A percentile compares a stretch with the other conserved stretches of the same genome.
phyloP scores from a whole-genome alignment of 2,797 vertebrate species.

The Sebastes kiyomatsui region DNA sequence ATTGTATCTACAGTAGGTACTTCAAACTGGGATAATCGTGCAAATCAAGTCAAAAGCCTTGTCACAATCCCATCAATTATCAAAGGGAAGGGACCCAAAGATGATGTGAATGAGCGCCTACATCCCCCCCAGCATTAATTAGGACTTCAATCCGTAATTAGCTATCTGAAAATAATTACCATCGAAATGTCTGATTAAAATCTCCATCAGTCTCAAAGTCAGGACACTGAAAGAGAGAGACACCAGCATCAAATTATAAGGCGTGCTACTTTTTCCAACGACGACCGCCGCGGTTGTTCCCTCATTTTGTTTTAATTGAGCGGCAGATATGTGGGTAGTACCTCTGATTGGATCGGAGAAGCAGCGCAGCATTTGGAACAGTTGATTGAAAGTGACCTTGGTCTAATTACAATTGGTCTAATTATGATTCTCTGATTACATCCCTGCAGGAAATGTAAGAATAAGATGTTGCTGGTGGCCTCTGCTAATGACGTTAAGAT shows the following conservation, averaged over 20 bases:
- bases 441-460: constrained; percentile 66
- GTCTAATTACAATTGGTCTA: constrained; percentile 77
- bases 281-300: constrained; percentile 49
- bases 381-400: constrained; percentile 81
- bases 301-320: constrained; percentile 67
- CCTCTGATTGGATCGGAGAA: constrained; percentile 70
- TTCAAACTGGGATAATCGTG: constrained; percentile 41
- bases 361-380: constrained; percentile 33
- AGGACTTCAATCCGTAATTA: constrained; percentile 69
- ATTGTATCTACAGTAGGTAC: constrained; percentile 14
- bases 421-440: constrained; percentile 77
- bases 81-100: constrained; percentile 48
- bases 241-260: constrained; percentile 39
- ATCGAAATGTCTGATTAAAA: constrained; percentile 73
- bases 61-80: constrained; percentile 52
- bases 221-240: constrained; percentile 54
- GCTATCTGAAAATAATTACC: constrained; percentile 75
- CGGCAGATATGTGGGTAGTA: constrained; percentile 57
- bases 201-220: constrained; percentile 68
- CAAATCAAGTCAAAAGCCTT: constrained; percentile 46
- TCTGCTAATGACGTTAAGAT: constrained; percentile 38
- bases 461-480: constrained; percentile 44
- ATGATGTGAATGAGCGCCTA: constrained; percentile 41
- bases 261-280: constrained; percentile 25
- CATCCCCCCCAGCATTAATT: constrained; percentile 59